Evolutionary conservation across 2,888 invertebrate species (phyloP).

Genomic region (Callyntrura guangdongensis): DNA sequence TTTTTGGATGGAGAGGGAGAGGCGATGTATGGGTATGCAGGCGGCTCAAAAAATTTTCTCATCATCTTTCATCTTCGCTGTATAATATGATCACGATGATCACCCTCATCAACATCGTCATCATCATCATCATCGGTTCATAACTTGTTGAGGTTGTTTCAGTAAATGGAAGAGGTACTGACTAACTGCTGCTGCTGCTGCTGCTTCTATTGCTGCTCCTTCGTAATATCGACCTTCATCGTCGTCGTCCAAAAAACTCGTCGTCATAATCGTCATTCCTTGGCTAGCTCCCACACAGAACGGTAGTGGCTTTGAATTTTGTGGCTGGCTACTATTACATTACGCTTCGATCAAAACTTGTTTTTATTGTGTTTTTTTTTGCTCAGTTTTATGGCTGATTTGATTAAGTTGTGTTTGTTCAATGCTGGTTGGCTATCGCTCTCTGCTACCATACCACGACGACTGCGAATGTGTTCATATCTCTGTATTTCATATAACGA

Average conservation of each 20-base stretch:
- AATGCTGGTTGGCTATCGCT: not conserved
- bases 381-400: conserved; percentile 42
- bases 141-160: conserved; percentile 55
- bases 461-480: conserved; percentile 51
- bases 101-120: too few relatives aligned
- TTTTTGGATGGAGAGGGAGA: too few relatives aligned
- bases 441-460: too few relatives aligned
- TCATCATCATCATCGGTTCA: conserved; percentile 7
- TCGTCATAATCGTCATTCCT: conserved; percentile 62
- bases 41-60: conserved; percentile 48
- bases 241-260: conserved; percentile 52
- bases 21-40: conserved; percentile 37
- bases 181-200: not conserved
- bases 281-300: conserved; percentile 47
- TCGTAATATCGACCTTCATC: conserved; percentile 52
- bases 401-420: conserved; percentile 31
- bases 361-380: conserved; percentile 52
- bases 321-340: too few relatives aligned
- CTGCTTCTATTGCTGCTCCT: not conserved
- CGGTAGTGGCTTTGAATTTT: conserved; percentile 34
- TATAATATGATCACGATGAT: not conserved
- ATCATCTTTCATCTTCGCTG: conserved; percentile 40
- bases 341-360: conserved; percentile 52
- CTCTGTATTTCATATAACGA: not conserved
- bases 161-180: conserved; percentile 48